Evolutionary conservation across 2,888 invertebrate species (phyloP), one percentile per base, ranked within the genome.

Genomic region (Tenthredo scrophulariae): DNA sequence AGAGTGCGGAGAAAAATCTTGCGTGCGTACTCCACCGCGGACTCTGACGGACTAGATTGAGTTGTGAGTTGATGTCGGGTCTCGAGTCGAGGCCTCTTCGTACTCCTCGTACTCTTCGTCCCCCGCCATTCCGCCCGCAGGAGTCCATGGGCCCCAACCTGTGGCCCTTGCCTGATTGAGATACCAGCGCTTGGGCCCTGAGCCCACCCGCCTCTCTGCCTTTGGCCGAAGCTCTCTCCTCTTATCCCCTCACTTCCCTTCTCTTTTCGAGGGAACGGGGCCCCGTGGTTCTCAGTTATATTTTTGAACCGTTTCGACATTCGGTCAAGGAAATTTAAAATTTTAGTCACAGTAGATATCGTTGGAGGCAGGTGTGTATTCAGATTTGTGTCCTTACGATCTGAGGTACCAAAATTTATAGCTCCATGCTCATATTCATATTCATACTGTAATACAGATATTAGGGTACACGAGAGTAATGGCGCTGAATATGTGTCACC

Each of bases 21-120:
- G 88, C 88, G 87, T 87, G 74, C 88, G 88, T 86, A 84, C 90
- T 87, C 87, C 86, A 86, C 89, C 89, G 89, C 91, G 90, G 91
- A 91, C 90, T 90, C 91, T 88, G 91, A 91, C 90, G 90, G 90
- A 92, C 93, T 92, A 92, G 92, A 93, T 92, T 93, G 93, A 93
- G 93, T 92, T 92, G 93, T 92, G 92, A 93, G 83, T 70, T 70
- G 83, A 83, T 83, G 83, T 83, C 92, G 92, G 92, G 90, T 90
- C 88, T 87, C 89, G 88, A 90, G 90, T 90, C 90, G 91, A 90
- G 89, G 90, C 89, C 70, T 80, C 90, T 89, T 88, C 88, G 86
- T 88, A 86, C 86, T 84, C 85, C 83, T 67, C 79, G 54, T 83
- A 84, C 84, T 80, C 86, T 85, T 86, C 86, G 85, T 83, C 89